Evolutionary conservation across 1,140 invertebrate genomes (phyloP), one percentile per base, ranked within the genome.

Genomic region (Bilobella aurantiaca): DNA sequence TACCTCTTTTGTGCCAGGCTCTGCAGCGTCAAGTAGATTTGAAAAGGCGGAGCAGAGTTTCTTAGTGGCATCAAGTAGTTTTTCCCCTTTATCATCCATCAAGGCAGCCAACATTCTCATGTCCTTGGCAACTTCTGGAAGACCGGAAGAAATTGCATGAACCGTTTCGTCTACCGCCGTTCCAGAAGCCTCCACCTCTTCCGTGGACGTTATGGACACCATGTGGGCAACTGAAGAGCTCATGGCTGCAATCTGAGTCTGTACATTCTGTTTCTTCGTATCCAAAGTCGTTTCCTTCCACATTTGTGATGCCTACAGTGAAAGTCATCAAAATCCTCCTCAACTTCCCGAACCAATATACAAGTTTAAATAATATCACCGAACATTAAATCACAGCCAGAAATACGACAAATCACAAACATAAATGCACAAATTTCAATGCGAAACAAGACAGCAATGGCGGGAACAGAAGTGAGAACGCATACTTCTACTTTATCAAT

Each of bases 211-310:
- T 37, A 96, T 79, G 0, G 93, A 96, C n/a, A 99, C 92, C 5
- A 99, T 86, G 78, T 98, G 93, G 16, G 96, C 96, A 0, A 96
- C 98, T 42, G 96, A 96, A 0, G 95, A 96, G 81, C 95, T 98
- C 94, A 99, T 98, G 32, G 95, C 95, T 14, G 95, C 96, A 72
- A 99, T 88, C 78, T 98, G 93, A 34, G 91, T 93, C 34, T 91
- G 91, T 23, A 99, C 90, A 73, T 90, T 93, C 78, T 98, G 94
- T 75, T 95, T 94, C 75, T 93, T 94, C 16, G 94, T 91, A 77
- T 98, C 96, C 75, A 97, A 81, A 2, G 89, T 91, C 58, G 89
- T 89, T 75, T 95, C 90, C 76, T 91, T 92, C 93, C 93, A 96
- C 81, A 91, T 88, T 68, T 90, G 82, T 0, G 91, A 91, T 1